Percentiles rank a stretch among this genome's conserved stretches.
phyloP scores from a whole-genome alignment of 2,113 vertebrate species.

The Atlantisia rogersi region DNA sequence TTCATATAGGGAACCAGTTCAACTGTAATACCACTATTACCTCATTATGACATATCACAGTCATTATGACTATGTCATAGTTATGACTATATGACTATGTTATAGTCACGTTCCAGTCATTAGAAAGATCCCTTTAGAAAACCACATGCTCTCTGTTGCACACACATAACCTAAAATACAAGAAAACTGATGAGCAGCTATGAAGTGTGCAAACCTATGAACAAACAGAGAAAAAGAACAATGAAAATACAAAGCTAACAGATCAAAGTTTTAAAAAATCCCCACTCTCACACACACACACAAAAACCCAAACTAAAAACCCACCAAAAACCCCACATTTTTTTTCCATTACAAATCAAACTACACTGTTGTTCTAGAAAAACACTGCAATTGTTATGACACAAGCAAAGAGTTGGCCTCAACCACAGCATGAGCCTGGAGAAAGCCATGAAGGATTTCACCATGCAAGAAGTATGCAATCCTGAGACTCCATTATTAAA shows the following conservation, averaged over 20 bases:
- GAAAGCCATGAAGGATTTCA: background rate
- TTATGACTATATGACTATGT: too few species aligned
- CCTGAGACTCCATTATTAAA: background rate
- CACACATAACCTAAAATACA: accelerated
- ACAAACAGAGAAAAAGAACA: background rate
- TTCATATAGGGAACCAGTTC: background rate
- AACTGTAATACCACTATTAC: background rate
- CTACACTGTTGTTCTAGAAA: background rate
- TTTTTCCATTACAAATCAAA: background rate
- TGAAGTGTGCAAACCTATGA: background rate
- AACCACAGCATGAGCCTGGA: background rate
- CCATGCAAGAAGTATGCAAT: background rate
- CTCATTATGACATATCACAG: background rate
- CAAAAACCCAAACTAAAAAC: too few species aligned
- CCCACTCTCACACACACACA: too few species aligned
- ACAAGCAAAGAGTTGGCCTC: background rate
- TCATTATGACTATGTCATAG: background rate
- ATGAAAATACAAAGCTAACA: background rate
- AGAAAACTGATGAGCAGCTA: background rate
- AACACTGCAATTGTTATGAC: accelerated
- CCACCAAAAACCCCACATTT: too few species aligned
- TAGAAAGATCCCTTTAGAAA: background rate
- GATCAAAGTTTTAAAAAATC: background rate
- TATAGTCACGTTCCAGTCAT: background rate
- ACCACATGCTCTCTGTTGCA: background rate